These are phyloP conservation scores for Drosophila macrospina DNA, from an alignment of 2,888 invertebrate genomes.

Conservation along the genomic window DNA sequence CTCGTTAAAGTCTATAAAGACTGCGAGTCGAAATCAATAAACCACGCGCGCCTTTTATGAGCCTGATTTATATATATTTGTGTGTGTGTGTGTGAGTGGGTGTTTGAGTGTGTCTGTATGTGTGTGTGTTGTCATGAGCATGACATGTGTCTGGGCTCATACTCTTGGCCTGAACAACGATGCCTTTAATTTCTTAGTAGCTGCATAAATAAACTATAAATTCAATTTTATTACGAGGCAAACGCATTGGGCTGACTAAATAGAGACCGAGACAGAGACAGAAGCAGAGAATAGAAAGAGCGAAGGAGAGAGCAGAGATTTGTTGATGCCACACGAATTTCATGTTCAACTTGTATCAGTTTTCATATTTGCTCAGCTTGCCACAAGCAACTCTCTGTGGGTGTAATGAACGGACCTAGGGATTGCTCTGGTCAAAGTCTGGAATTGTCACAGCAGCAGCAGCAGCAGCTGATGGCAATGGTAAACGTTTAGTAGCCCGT, in stretches of 20 bases:
- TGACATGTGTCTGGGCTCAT: slow-evolving; percentile 67
- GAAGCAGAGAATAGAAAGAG: not conserved
- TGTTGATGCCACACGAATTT: slow-evolving; percentile 54
- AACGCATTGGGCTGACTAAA: slow-evolving; percentile 52
- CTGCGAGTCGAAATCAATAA: slow-evolving; percentile 72
- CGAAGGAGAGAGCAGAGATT: not conserved
- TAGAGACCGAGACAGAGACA: slow-evolving; percentile 23
- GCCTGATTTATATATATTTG: slow-evolving; percentile 61
- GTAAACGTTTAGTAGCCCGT: slow-evolving; percentile 61
- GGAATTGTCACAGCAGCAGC: slow-evolving; percentile 28
- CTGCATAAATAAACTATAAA: slow-evolving; percentile 81
- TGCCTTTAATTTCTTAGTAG: slow-evolving; percentile 78
- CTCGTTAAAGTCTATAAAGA: slow-evolving; percentile 69
- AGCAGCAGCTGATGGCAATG: slow-evolving; percentile 55
- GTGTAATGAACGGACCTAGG: slow-evolving; percentile 13
- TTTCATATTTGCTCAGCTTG: slow-evolving; percentile 66
- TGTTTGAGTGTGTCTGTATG: slow-evolving; percentile 16
- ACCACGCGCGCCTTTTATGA: slow-evolving; percentile 73
- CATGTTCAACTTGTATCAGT: slow-evolving; percentile 58
- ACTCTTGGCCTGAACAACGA: slow-evolving; percentile 14
- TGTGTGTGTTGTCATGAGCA: slow-evolving; percentile 40
- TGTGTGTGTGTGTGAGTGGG: slow-evolving; percentile 13
- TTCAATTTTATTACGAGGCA: slow-evolving; percentile 66
- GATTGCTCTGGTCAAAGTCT: slow-evolving; percentile 44
- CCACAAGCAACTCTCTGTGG: slow-evolving; percentile 12